Conservation (phyloP, 2,797 vertebrate genomes). For the Potorous gilbertii region DNA sequence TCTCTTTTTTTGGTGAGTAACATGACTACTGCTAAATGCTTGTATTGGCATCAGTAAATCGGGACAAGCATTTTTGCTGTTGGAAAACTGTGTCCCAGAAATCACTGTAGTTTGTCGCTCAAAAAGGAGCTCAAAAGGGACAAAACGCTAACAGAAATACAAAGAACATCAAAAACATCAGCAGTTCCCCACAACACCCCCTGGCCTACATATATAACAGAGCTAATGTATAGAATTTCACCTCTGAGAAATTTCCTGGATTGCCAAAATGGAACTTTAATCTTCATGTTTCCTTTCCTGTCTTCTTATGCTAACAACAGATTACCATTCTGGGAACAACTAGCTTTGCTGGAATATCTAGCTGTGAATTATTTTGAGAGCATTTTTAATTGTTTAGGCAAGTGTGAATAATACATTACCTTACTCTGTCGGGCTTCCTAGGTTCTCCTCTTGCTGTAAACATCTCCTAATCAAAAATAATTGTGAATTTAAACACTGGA, state of each 20-base stretch:
- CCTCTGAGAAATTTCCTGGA: conserved; percentile 60
- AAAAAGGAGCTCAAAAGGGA: background rate
- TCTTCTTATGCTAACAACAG: conserved; percentile 47
- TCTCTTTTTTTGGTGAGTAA: background rate
- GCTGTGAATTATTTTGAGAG: conserved; percentile 66
- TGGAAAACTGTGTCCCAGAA: background rate
- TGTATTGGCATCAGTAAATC: background rate
- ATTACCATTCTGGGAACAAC: conserved; percentile 63
- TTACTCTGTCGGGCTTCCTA: conserved; percentile 53
- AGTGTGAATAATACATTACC: conserved; percentile 53
- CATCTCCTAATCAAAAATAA: conserved; percentile 59
- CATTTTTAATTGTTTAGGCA: conserved; percentile 70
- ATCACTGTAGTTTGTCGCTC: background rate
- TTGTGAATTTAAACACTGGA: conserved; percentile 49
- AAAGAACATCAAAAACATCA: background rate
- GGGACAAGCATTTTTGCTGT: background rate
- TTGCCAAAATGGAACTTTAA: conserved; percentile 54
- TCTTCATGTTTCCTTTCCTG: conserved; percentile 56
- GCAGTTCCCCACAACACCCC: background rate
- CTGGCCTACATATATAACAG: background rate
- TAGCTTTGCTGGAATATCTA: conserved; percentile 48
- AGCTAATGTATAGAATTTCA: conserved; percentile 36
- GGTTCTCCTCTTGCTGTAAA: conserved; percentile 51
- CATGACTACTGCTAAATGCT: background rate
- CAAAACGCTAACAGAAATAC: background rate